Base-by-base conservation (phyloP, 2,888 invertebrate genomes). In the Xestia c-nigrum region DNA sequence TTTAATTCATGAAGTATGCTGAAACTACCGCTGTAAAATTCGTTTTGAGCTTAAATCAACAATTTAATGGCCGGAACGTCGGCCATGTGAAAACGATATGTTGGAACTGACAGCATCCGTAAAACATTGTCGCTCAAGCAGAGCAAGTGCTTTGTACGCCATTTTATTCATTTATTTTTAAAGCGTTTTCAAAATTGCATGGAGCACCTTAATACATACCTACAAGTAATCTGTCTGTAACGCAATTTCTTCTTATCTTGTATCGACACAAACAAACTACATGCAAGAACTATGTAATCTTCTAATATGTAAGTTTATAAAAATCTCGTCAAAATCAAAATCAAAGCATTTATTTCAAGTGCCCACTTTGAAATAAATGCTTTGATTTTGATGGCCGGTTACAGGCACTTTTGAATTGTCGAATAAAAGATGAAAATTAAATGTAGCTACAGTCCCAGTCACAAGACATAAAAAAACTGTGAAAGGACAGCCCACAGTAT, bases 101-200 rank as follows among this genome's bases (percentile, higher is more conserved):
- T 82, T 78, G 40, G 52, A 83, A 78, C 67, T 66, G 88, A 77
- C 78, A 74, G 73, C 71, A 31, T 74, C 70, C 69, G 77, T 81
- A 72, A 85, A 79, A 83, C 61, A 74, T 50, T 63, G 76, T 64
- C 63, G 21, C 46, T 78, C 66, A 70, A 80, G 12, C 55, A 14
- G 50, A 57, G 55, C 66, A 70, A 72, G 72, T 61, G 67, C 63
- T 83, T 68, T 73, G 63, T 59, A 52, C 65, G 64, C 55, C 75
- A 63, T 66, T 73, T 80, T 74, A 65, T 69, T 46, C 16, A 68
- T 74, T 70, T 47, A 70, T 66, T 75, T 81, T 61, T 40, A 81
- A 76, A 50, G 19, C 10, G 14, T 14, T 40, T 63, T 57, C 3
- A 38, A 38, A 19, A 57, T 0, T 3, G 14, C 50, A 55, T 47